A percentile compares a stretch with the other conserved stretches of the same genome.
Evolutionary conservation across 2,797 vertebrate species (phyloP).

Genomic region (Rallus crepitans): DNA sequence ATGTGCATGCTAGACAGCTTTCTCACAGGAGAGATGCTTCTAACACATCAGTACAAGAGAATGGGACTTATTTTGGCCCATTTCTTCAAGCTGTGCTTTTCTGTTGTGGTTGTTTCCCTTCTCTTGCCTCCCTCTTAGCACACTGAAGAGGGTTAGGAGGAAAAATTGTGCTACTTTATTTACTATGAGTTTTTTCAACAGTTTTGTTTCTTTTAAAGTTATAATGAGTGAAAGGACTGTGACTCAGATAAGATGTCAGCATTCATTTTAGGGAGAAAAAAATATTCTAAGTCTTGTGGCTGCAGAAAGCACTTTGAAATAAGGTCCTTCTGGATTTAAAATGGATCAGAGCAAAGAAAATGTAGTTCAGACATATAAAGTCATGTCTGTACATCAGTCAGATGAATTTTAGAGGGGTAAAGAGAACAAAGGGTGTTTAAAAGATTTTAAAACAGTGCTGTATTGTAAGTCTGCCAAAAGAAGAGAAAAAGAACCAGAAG

Average conservation of each 20-base stretch:
- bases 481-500: not conserved
- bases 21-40: not conserved
- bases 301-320: not conserved
- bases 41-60: not conserved
- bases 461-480: not conserved
- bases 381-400: not conserved
- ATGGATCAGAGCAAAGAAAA: not conserved
- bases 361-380: not conserved
- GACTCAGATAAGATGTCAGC: not conserved
- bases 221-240: not conserved
- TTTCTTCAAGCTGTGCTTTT: not conserved
- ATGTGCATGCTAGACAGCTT: not conserved
- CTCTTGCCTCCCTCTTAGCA: not conserved
- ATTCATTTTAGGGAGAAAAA: not conserved
- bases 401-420: not conserved
- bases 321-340: not conserved
- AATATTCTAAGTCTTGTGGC: not conserved
- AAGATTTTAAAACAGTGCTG: not conserved
- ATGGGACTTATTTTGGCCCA: not conserved
- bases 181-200: not conserved
- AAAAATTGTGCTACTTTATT: not conserved
- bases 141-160: not conserved
- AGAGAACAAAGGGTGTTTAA: not conserved
- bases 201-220: not conserved
- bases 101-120: not conserved